Evolutionary conservation across 2,113 vertebrate genomes (phyloP).

Genomic region (Salvelinus sp.): DNA sequence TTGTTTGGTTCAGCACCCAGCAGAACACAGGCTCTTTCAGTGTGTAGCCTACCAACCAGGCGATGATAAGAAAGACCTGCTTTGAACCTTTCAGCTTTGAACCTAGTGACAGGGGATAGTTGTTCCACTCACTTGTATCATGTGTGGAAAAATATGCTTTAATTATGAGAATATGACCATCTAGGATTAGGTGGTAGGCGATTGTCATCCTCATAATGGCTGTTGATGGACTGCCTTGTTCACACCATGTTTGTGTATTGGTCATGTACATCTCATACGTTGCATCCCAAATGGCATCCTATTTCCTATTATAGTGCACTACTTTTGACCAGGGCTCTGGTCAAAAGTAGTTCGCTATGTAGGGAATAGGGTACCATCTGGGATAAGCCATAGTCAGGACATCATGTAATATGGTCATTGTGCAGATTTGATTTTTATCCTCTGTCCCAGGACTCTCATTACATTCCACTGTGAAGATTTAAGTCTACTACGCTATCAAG

Average conservation of each 20-base stretch:
- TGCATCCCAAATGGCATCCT: no score
- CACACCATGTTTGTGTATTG: no score
- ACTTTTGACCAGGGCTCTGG: neutral
- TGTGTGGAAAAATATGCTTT: no score
- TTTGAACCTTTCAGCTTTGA: constrained; percentile 34
- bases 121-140: neutral
- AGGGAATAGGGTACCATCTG: no score
- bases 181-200: no score
- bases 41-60: constrained; percentile 5
- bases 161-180: no score
- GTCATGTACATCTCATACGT: no score
- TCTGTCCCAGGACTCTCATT: neutral
- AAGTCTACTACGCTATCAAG: neutral
- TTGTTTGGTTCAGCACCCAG: constrained; percentile 49
- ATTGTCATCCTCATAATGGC: no score
- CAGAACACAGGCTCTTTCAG: constrained; percentile 65
- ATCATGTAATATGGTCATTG: neutral
- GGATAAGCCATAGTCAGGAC: neutral
- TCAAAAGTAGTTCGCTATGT: neutral
- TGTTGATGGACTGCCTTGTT: no score
- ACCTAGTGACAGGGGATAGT: constrained; percentile 41
- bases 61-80: constrained; percentile 19
- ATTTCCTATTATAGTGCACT: no score
- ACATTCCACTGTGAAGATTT: neutral
- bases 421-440: neutral